Base-by-base conservation (phyloP, 2,113 vertebrate genomes). In the Cyprinodon variegatus region DNA sequence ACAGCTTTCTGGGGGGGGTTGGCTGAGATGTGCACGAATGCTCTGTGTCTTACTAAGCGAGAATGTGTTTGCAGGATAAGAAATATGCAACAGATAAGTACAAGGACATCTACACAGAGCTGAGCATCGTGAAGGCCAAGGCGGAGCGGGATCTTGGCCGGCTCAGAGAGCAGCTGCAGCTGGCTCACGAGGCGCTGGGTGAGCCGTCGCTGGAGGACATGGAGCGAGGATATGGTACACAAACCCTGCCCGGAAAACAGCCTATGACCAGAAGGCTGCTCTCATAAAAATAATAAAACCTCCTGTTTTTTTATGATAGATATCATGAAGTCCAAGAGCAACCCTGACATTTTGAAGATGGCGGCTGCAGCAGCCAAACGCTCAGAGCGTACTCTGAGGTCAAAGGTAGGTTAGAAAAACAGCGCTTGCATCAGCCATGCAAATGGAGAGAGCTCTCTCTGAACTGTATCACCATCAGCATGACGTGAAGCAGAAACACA, bases 241-340 rank as follows among this genome's bases (percentile, higher is more conserved):
- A 37, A 13, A 9, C 15, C 46, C 50, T 17, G 0, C 50, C 50
- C n/a, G 20, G n/a, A 57, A 57, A 6, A 10, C 43, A 9, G 50
- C 9, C 50, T 8, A 4, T 3, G 17, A n/a, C 10, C 2, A 3
- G 7, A 57, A 1, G 6, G 3, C 50, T 14, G 5, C 8, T 57
- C 50, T 57, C 17, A 57, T n/a, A 3, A 4, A 20, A 14, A 41
- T 41, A 4, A 9, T 8, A 41, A 41, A 41, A 41, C 4, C 4
- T 57, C 10, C 50, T 57, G 9, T 17, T 20, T 7, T 40, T 37
- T 17, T 29, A 20, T 53, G 11, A 3, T 68, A 95, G 95, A 95
- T 81, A 95, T 95, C 80, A 95, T 95, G 95, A 95, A 95, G 89
- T 95, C 95, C 65, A 95, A 95, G 88, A 95, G 95, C 83, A 95